These are phyloP conservation scores for Eremophila alpestris DNA, from an alignment of 2,797 vertebrate genomes.

Conservation along the genomic window DNA sequence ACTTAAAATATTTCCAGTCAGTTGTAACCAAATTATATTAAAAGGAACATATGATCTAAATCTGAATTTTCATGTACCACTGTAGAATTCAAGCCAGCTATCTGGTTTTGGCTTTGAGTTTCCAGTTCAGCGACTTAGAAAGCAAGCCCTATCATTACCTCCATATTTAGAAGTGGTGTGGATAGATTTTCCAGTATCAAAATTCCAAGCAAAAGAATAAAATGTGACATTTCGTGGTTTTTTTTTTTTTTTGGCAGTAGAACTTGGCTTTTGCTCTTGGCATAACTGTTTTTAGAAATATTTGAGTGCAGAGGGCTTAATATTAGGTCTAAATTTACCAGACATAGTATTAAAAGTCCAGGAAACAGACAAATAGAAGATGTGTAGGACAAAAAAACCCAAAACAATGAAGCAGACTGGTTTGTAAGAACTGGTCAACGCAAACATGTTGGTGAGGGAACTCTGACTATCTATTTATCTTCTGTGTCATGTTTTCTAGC, in stretches of 20 bases:
- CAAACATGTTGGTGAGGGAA: neutral
- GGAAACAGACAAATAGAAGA: neutral
- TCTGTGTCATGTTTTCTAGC: neutral
- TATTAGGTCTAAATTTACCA: neutral
- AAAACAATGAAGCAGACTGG: neutral
- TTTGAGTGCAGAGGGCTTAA: neutral
- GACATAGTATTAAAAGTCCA: neutral
- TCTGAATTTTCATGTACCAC: neutral
- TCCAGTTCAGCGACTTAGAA: constrained; percentile 44
- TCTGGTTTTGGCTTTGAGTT: constrained; percentile 36
- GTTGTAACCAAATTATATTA: neutral
- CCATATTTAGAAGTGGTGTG: constrained; percentile 62
- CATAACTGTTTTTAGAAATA: neutral
- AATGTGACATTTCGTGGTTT: neutral
- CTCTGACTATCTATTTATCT: neutral
- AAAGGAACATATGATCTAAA: neutral
- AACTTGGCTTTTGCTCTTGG: neutral
- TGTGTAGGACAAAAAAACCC: neutral
- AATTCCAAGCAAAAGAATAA: constrained; percentile 34
- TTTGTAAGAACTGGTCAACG: neutral
- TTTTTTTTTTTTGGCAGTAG: neutral
- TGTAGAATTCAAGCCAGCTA: constrained; percentile 11
- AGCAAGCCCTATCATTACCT: constrained; percentile 64
- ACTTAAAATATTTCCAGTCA: neutral
- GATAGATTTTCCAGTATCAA: constrained; percentile 56